These are phyloP conservation scores for Denticeps clupeoides DNA, from an alignment of 2,797 vertebrate species.

Conservation along the genomic window DNA sequence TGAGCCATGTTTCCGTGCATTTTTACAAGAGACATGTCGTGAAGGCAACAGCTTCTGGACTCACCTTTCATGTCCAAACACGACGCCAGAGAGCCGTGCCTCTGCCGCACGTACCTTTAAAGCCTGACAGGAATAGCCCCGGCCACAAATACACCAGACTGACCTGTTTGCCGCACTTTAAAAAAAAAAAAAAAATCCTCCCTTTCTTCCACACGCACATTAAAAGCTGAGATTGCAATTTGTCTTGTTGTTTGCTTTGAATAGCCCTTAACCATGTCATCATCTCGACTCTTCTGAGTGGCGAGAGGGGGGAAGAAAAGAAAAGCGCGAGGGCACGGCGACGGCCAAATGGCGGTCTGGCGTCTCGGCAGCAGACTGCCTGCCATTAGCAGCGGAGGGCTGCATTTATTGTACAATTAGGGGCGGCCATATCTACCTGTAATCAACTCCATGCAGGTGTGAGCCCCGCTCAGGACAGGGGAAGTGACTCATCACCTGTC, in stretches of 20 bases:
- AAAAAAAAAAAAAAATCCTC: no score
- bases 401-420: conserved; percentile 96
- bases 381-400: conserved; percentile 82
- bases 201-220: conserved; percentile 52
- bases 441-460: conserved; percentile 91
- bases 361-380: conserved; percentile 78
- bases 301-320: no score
- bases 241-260: conserved; percentile 73
- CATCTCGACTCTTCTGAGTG: conserved; percentile 67
- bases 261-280: conserved; percentile 72
- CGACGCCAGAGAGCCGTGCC: not conserved
- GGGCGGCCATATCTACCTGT: conserved; percentile 81
- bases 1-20: not conserved
- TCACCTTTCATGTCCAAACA: not conserved
- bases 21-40: not conserved
- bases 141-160: not conserved
- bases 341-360: conserved; percentile 89
- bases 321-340: conserved; percentile 77
- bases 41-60: not conserved
- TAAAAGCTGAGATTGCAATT: conserved; percentile 68
- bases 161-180: conserved; percentile 52
- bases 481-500: conserved; percentile 79
- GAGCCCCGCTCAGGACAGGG: conserved; percentile 70
- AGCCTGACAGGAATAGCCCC: not conserved
- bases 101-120: not conserved